phyloP scores from a whole-genome alignment of 2,113 vertebrate species.

The Myanophis thanlyinensis region DNA sequence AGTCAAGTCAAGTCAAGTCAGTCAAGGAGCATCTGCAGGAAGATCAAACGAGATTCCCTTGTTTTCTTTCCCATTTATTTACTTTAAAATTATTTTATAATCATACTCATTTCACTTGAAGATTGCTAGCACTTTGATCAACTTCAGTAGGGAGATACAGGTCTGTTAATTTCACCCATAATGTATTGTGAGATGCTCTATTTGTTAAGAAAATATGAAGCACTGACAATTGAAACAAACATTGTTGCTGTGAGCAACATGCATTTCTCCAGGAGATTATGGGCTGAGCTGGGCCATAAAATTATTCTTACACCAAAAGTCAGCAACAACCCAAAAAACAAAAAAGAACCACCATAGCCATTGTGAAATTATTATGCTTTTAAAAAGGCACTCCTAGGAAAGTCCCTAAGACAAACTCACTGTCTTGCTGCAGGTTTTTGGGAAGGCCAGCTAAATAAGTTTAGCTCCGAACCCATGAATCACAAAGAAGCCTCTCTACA shows the following conservation, averaged over 20 bases:
- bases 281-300: neutral
- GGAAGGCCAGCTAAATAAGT: neutral
- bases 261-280: neutral
- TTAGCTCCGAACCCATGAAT: constrained; percentile 7
- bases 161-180: neutral
- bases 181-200: neutral
- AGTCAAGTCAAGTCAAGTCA: neutral
- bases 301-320: neutral
- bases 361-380: neutral
- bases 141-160: neutral
- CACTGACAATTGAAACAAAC: neutral
- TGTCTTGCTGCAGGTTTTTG: neutral
- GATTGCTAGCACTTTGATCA: neutral
- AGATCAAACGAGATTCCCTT: neutral
- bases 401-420: neutral
- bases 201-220: neutral
- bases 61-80: neutral
- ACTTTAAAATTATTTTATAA: neutral
- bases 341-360: neutral
- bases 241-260: neutral
- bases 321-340: neutral
- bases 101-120: neutral
- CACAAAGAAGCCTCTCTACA: neutral
- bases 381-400: neutral
- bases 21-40: neutral